Evolutionary conservation across 2,797 vertebrate genomes (phyloP).

Genomic region (Liasis olivaceus): DNA sequence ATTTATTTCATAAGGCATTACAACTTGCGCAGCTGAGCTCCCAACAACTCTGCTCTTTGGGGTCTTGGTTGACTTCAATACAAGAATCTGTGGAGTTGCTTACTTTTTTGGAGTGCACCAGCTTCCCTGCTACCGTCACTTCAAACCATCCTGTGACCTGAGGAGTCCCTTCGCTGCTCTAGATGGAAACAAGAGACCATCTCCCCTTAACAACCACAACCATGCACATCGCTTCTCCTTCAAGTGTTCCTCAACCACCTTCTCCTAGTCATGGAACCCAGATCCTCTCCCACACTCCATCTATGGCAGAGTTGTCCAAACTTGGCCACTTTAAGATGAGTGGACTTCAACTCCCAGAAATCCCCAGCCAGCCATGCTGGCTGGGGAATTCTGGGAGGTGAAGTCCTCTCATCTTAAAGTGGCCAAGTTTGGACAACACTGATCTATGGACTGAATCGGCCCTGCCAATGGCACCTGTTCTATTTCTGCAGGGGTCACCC

Average conservation of each 20-base stretch:
- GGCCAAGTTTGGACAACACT: too few species aligned
- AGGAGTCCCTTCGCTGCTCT: constrained; percentile 65
- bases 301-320: too few species aligned
- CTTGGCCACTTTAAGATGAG: too few species aligned
- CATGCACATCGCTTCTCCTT: too few species aligned
- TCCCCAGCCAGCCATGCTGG: too few species aligned
- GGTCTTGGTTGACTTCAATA: neutral
- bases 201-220: neutral
- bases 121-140: constrained; percentile 62
- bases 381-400: too few species aligned
- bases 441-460: neutral
- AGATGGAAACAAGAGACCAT: neutral
- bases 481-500: too few species aligned
- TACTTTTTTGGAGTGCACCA: constrained; percentile 76
- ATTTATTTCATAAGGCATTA: neutral
- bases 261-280: neutral
- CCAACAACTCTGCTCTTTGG: neutral
- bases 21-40: neutral
- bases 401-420: too few species aligned
- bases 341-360: too few species aligned
- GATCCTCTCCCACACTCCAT: neutral
- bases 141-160: constrained; percentile 72
- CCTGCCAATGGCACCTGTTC: neutral
- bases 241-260: neutral
- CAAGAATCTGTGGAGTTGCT: neutral